phyloP scores from a whole-genome alignment of 2,797 vertebrate species.

The Bucorvus abyssinicus region DNA sequence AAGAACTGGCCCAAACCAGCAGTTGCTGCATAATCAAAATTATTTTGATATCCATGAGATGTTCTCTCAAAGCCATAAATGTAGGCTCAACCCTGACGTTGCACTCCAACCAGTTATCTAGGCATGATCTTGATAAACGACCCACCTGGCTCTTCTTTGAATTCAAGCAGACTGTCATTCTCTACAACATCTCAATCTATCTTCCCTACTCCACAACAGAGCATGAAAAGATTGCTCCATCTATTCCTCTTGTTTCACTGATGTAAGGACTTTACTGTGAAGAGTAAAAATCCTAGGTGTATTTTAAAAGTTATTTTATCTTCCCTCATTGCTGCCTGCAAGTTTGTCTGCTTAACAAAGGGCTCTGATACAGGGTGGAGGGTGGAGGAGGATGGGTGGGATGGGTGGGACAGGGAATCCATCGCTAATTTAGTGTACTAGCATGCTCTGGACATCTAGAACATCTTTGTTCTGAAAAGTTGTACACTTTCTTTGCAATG shows the following conservation, averaged over 20 bases:
- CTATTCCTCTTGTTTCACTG: neutral
- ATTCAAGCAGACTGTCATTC: neutral
- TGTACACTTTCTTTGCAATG: neutral
- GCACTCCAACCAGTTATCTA: neutral
- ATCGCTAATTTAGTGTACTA: neutral
- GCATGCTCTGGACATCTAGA: neutral
- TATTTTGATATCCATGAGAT: neutral
- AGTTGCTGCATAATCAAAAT: neutral
- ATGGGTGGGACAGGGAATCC: neutral
- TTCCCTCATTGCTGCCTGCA: neutral
- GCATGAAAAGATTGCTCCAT: neutral
- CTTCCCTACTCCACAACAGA: neutral
- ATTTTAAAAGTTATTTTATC: neutral
- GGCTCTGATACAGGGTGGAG: neutral
- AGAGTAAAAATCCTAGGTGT: neutral
- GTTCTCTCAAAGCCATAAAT: neutral
- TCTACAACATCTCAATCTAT: neutral
- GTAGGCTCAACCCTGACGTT: neutral
- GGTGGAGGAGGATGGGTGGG: neutral
- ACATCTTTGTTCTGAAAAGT: neutral
- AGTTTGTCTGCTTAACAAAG: neutral
- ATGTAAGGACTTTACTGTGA: neutral
- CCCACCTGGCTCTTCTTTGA: neutral
- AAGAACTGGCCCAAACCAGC: neutral
- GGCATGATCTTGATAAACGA: neutral